Evolutionary conservation across 2,113 vertebrate species (phyloP).

Genomic region (Rhinogobius similis): DNA sequence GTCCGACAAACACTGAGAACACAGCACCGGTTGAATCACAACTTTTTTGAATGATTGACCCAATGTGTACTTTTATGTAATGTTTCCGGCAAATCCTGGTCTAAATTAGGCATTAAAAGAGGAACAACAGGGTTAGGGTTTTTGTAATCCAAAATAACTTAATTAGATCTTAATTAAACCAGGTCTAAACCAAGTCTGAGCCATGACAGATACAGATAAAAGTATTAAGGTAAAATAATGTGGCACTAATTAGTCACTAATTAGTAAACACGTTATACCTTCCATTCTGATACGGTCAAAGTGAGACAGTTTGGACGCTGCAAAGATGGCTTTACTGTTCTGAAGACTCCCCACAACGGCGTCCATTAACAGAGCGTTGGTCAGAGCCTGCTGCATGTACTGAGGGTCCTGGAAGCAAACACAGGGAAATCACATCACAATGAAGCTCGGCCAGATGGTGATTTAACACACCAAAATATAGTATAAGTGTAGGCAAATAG

Average conservation of each 20-base stretch:
- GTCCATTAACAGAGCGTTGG: conserved; percentile 93
- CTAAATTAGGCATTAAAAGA: too few species aligned
- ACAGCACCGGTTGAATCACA: not conserved
- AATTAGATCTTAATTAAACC: too few species aligned
- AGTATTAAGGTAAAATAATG: not conserved
- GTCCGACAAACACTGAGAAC: not conserved
- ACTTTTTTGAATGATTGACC: not conserved
- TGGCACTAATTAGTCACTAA: not conserved
- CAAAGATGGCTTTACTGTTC: conserved; percentile 84
- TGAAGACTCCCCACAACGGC: conserved; percentile 93
- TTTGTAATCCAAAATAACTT: not conserved
- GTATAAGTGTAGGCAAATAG: not conserved
- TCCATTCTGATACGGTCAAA: conserved; percentile 90
- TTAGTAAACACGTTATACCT: conserved; percentile 66
- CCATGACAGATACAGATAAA: not conserved
- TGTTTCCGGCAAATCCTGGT: not conserved
- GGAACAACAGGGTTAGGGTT: too few species aligned
- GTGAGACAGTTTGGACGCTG: conserved; percentile 91
- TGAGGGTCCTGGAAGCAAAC: conserved; percentile 87
- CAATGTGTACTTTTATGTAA: not conserved
- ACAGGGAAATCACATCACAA: not conserved
- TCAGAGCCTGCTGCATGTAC: conserved; percentile 92
- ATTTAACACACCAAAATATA: not conserved
- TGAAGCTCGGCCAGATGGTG: not conserved
- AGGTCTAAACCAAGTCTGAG: too few species aligned